phyloP scores from a whole-genome alignment of 2,797 vertebrate genomes.

The Pterois miles region DNA sequence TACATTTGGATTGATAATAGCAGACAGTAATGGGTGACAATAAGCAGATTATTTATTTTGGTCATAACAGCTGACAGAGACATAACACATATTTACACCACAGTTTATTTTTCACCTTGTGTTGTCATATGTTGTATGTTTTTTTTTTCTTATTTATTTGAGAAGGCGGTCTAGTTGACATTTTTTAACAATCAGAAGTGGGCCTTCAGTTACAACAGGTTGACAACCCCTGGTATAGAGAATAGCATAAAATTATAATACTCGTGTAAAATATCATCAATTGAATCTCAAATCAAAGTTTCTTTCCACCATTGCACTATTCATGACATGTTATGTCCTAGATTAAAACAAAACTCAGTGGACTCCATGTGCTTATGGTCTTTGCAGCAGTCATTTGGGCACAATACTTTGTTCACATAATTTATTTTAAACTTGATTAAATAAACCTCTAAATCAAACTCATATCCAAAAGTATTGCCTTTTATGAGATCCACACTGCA shows the following conservation, averaged over 20 bases:
- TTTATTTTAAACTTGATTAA: not conserved
- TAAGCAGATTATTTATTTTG: too few relatives aligned
- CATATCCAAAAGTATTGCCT: not conserved
- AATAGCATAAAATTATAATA: not conserved
- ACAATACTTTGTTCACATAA: not conserved
- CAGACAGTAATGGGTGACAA: too few relatives aligned
- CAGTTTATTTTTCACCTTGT: too few relatives aligned
- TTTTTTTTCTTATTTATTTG: not conserved
- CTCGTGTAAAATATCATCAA: not conserved
- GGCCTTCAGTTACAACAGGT: too few relatives aligned
- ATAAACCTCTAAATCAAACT: not conserved
- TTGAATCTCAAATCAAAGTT: too few relatives aligned
- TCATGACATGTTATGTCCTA: not conserved
- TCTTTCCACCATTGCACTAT: not conserved
- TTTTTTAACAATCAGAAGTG: not conserved
- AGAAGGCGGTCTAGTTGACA: not conserved
- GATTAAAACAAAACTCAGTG: not conserved
- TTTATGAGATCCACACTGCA: not conserved
- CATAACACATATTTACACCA: too few relatives aligned
- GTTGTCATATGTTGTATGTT: not conserved
- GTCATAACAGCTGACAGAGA: too few relatives aligned
- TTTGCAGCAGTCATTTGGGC: not conserved
- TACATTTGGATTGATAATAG: too few relatives aligned
- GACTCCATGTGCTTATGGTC: not conserved
- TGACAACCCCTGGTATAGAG: not conserved